A percentile compares a stretch with the other conserved stretches of the same genome.
phyloP scores from a whole-genome alignment of 2,888 invertebrate species.

The Cremastinae sp. region DNA sequence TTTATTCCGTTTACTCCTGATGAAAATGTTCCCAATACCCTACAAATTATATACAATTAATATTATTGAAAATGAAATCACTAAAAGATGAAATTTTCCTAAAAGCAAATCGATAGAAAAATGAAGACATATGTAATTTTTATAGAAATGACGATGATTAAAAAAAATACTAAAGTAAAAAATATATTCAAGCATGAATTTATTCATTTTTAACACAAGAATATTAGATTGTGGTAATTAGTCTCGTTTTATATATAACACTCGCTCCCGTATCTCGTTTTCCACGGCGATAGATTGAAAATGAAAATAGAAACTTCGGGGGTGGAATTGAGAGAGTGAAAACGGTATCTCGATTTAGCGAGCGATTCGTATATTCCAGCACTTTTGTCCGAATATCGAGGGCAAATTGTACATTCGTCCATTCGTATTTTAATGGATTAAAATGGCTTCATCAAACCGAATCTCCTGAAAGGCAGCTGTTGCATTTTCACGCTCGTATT shows the following conservation, averaged over 20 bases:
- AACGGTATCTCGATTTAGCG: constrained; percentile 34
- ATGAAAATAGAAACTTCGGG: constrained; percentile 49
- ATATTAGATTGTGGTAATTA: not conserved
- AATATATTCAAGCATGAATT: too few species aligned
- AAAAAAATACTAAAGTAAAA: too few species aligned
- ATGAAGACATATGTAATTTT: too few species aligned
- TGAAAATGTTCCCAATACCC: not conserved
- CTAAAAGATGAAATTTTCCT: too few species aligned
- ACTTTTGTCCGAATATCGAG: constrained; percentile 36
- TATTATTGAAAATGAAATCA: too few species aligned
- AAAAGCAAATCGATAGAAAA: too few species aligned
- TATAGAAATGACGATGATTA: too few species aligned
- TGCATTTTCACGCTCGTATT: constrained; percentile 53
- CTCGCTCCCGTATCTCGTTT: constrained; percentile 7
- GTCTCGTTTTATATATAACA: too few species aligned
- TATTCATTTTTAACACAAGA: too few species aligned
- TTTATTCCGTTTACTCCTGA: not conserved
- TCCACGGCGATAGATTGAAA: constrained; percentile 44
- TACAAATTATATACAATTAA: too few species aligned
- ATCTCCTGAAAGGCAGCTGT: constrained; percentile 50
- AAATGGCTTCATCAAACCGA: constrained; percentile 52
- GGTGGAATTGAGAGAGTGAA: not conserved
- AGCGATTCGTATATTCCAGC: constrained; percentile 46
- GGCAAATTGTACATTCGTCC: constrained; percentile 1
- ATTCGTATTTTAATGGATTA: constrained; percentile 55